Evolutionary conservation across 2,797 vertebrate genomes (phyloP), one percentile per base, ranked within the genome.

Genomic region (Molothrus aeneus): DNA sequence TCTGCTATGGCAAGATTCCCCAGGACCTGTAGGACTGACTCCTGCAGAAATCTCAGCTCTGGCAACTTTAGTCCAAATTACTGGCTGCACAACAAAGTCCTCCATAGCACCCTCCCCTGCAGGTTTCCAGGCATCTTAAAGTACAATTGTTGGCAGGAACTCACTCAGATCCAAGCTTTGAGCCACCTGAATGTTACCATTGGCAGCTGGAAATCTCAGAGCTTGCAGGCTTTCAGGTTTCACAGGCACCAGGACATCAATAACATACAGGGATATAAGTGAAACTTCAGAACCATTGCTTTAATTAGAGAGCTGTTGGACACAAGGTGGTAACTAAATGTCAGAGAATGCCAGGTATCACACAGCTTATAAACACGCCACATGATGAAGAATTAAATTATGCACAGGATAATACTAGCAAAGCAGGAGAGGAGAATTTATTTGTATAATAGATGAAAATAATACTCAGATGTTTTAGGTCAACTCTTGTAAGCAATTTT

Each of bases 51-150:
- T 36, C 48, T 56, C 57, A 48, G 6, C 38, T 82, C 56, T 50
- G 9, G 10, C 28, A 72, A 57, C 43, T 82, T 66, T 64, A 64
- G 24, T 32, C 28, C 50, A 64, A 74, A 59, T 79, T 54, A 84
- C 12, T 48, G 25, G 34, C 43, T 81, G 43, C 66, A 68, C 12
- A 78, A 24, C 36, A 32, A 80, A 22, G 6, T 19, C 28, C 24
- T 56, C 17, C 17, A 1, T 21, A 47, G 60, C 3, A n/a, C 13
- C 4, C 10, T 5, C 6, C 12, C 13, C 5, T 9, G 48, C 10
- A 34, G 42, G 31, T 28, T 68, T 22, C 59, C n/a, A 78, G 34
- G 42, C 26, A 66, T 51, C 65, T 36, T 66, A 42, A 45, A 12
- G 9, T 19, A 59, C 20, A 87, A 1, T 1, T 34, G 15, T 17